Evolutionary conservation across 2,797 vertebrate genomes (phyloP), one percentile per base, ranked within the genome.

Genomic region (Esox lucius): DNA sequence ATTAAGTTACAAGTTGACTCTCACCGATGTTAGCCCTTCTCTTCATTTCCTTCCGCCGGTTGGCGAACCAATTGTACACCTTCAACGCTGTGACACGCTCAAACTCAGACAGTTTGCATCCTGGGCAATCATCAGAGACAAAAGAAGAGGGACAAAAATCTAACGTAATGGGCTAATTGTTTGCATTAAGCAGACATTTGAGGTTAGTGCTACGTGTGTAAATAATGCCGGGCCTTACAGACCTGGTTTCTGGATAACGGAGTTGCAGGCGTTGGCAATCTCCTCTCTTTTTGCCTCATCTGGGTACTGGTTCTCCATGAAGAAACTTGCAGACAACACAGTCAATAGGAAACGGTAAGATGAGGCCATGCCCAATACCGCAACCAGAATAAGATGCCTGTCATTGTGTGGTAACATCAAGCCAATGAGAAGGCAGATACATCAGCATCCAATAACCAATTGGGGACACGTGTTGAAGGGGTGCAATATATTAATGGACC

Each of bases 31-130:
- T 95, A 2, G 94, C 94, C 86, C 94, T 91, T 71, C 94, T 93
- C 89, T 95, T 95, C 94, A 95, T 95, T 87, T 95, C 94, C 91
- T 95, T 95, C 64, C 94, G 91, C 48, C 94, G 94, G 84, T 95
- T 95, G 68, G 94, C 94, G 33, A 95, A 95, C 94, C 94, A 95
- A 90, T 95, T 95, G 85, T 95, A 95, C 68, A 95, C 94, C 87
- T 95, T 95, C 74, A 95, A 77, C 0, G 94, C 94, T 0, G 94
- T 95, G 78, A 95, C 94, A 0, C 94, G 91, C 80, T 95, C 94
- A 75, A 95, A 95, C 83, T 95, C 94, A 0, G 94, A 95, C 72
- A 95, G 90, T 62, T 95, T 95, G 78, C 93, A 94, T 56, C 94
- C 94, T 95, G 83, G 5, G 17, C 6, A 15, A 80, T 26, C 9